phyloP scores from a whole-genome alignment of 2,888 invertebrate genomes.

The Steinernema carpocapsae region DNA sequence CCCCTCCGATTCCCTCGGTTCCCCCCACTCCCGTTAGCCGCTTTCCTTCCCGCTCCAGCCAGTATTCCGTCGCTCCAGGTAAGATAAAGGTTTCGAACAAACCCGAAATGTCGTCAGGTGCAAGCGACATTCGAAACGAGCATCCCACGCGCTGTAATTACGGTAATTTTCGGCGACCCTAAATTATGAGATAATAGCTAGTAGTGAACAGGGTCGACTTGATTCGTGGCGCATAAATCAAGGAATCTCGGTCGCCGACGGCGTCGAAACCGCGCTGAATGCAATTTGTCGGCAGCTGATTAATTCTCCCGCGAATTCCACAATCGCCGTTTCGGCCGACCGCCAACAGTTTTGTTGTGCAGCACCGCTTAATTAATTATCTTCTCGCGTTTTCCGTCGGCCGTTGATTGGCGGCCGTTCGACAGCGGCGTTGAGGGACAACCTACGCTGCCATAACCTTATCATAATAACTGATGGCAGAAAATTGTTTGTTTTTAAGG shows the following conservation, averaged over 20 bases:
- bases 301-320: constrained; percentile 17
- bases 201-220: not conserved
- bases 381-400: not conserved
- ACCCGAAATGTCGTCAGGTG: not conserved
- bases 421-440: too few species aligned
- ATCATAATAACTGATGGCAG: too few species aligned
- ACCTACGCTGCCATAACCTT: too few species aligned
- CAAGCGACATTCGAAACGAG: not conserved
- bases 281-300: constrained; percentile 30
- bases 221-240: constrained; percentile 10
- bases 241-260: not conserved
- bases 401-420: too few species aligned
- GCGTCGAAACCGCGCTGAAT: constrained; percentile 24
- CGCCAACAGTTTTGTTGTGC: not conserved
- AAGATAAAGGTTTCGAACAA: not conserved
- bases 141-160: not conserved
- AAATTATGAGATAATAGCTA: constrained; percentile 18
- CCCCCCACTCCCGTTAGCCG: constrained; percentile 32
- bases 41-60: constrained; percentile 26
- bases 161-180: not conserved
- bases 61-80: constrained; percentile 27
- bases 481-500: too few species aligned
- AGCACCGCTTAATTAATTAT: constrained; percentile 25
- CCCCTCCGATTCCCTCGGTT: constrained; percentile 5
- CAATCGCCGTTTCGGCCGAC: not conserved